A percentile compares a stretch with the other conserved stretches of the same genome.
Evolutionary conservation across 2,888 invertebrate genomes (phyloP).

Genomic region (Athrips mouffetella): DNA sequence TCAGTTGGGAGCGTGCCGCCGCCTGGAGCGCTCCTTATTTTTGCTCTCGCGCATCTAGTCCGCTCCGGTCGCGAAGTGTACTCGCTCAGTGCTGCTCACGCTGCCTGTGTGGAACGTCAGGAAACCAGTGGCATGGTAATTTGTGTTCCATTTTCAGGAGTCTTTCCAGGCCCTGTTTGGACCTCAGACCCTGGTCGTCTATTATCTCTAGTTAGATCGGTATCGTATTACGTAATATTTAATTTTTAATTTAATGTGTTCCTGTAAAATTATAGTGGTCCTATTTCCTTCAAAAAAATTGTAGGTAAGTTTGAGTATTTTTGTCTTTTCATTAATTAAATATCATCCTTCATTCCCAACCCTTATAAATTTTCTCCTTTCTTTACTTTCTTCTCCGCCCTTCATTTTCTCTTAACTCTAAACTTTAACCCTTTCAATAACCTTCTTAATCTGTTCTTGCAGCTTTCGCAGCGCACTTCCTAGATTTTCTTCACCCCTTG

Average conservation of each 20-base stretch:
- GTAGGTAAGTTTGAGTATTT: not conserved
- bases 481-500: not conserved
- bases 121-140: constrained; percentile 72
- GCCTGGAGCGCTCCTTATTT: constrained; percentile 49
- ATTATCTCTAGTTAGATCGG: constrained; percentile 57
- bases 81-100: not conserved
- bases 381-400: not conserved
- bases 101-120: constrained; percentile 34
- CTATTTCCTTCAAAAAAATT: not conserved
- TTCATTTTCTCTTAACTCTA: not conserved
- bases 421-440: no score
- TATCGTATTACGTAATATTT: constrained; percentile 63
- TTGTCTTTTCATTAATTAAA: not conserved
- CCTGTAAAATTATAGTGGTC: not conserved
- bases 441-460: not conserved
- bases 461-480: not conserved
- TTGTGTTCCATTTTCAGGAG: constrained; percentile 56
- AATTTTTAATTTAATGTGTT: constrained; percentile 17
- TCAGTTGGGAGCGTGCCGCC: constrained; percentile 64
- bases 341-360: no score
- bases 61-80: constrained; percentile 9
- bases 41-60: constrained; percentile 31
- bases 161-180: constrained; percentile 32
- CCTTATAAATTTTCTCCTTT: not conserved
- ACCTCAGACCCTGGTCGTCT: constrained; percentile 47